These are phyloP conservation scores for Diadromus collaris DNA, from an alignment of 2,888 invertebrate genomes.

Conservation along the genomic window DNA sequence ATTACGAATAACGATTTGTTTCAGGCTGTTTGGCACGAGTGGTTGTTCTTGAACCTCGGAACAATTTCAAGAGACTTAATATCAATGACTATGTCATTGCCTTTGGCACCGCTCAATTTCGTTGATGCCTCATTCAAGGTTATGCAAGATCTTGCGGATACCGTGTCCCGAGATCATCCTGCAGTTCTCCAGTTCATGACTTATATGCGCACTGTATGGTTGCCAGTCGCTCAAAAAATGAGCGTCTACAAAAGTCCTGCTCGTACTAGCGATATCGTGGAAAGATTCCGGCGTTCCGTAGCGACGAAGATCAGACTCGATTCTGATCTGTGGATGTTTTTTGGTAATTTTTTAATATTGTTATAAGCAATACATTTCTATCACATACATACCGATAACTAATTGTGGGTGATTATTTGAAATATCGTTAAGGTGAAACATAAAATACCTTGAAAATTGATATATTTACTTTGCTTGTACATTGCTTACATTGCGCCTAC, in stretches of 20 bases:
- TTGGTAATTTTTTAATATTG: neutral
- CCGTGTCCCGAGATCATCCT: neutral
- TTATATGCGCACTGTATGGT: neutral
- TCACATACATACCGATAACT: too few relatives aligned
- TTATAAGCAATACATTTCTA: too few relatives aligned
- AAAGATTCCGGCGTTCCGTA: neutral
- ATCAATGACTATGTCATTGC: neutral
- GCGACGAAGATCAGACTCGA: neutral
- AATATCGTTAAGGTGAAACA: too few relatives aligned
- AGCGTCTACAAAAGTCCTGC: neutral
- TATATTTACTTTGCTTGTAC: too few relatives aligned
- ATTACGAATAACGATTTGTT: neutral
- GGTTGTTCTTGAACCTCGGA: neutral
- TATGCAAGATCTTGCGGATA: neutral
- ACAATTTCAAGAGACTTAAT: neutral
- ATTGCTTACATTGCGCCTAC: too few relatives aligned
- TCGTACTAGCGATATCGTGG: neutral
- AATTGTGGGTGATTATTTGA: too few relatives aligned
- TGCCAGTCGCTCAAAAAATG: neutral
- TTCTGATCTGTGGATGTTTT: neutral
- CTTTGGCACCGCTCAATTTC: neutral
- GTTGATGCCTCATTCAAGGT: neutral
- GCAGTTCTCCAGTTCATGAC: neutral
- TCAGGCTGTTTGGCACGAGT: neutral
- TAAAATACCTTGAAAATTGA: too few relatives aligned